Base-by-base conservation (phyloP, 2,888 invertebrate genomes). In the Odontocolon sp. region DNA sequence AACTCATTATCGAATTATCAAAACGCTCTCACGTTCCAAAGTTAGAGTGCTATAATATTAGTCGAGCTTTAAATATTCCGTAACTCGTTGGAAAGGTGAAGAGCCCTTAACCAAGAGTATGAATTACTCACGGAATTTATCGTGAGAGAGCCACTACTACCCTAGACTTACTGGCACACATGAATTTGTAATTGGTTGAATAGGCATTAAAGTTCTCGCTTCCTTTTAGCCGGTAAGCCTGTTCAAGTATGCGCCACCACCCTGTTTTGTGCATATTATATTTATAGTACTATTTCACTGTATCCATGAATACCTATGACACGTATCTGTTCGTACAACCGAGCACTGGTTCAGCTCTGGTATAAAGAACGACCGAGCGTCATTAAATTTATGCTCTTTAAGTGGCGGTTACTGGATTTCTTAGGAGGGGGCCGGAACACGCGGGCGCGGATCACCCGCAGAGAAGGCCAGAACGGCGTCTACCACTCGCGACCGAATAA, bases 341-440 rank as follows among this genome's bases (percentile, higher is more conserved):
- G 28, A 33, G 5, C 45, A 23, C 47, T 11, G 38, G 21, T 28
- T 31, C 8, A 28, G 50, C 26, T 52, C 50, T 38, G 23, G 26
- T 1, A 14, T 16, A 28, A 28, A 33, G 71, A 67, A 71, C 61
- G 71, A 67, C 31, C 61, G 56, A 56, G 61, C 66, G 70, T 72
- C 80, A 76, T 78, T 67, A 80, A 78, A 76, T 80, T 80, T 78
- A 80, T 80, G 75, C 80, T 72, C 80, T 78, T 80, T 80, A 80
- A 80, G 80, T 80, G 77, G 80, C 66, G 78, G 80, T 80, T 80
- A 75, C 77, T 54, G 56, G 72, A 71, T 80, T 75, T 77, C 68
- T 77, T 57, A 33, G 61, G 67, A n/a, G n/a, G 61, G 66, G 57
- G n/a, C 14, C 45, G 63, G 56, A 42, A 42, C 28, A 28, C 18